These are phyloP conservation scores for Synanthedon formicaeformis DNA, from an alignment of 2,888 invertebrate species.

Conservation along the genomic window DNA sequence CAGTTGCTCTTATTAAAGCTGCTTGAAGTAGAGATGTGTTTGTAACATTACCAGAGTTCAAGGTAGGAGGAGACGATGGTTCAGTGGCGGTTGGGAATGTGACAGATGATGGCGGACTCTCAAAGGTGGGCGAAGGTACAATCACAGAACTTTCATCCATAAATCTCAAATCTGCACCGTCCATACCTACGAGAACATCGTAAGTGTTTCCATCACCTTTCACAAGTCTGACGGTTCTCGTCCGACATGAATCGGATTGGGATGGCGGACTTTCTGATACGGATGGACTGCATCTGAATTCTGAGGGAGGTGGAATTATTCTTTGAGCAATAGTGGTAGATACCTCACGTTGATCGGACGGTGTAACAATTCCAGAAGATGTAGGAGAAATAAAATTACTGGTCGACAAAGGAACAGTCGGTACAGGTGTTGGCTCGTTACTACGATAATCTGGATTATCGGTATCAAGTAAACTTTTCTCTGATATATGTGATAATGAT, in stretches of 20 bases:
- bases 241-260: conserved; percentile 64
- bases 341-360: conserved; percentile 54
- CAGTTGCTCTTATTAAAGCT: conserved; percentile 78
- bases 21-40: conserved; percentile 80
- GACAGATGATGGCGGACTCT: conserved; percentile 79
- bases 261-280: conserved; percentile 75
- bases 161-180: conserved; percentile 87
- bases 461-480: conserved; percentile 73
- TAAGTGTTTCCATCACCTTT: conserved; percentile 74
- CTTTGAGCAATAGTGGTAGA: conserved; percentile 72
- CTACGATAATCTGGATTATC: conserved; percentile 62
- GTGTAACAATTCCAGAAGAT: conserved; percentile 54
- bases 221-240: conserved; percentile 66
- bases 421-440: conserved; percentile 34
- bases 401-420: conserved; percentile 38
- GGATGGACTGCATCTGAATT: conserved; percentile 78
- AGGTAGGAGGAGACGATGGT: conserved; percentile 71
- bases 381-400: conserved; percentile 46
- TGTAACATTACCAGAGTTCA: conserved; percentile 56
- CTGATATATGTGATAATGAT: conserved; percentile 73
- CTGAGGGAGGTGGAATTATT: conserved; percentile 80
- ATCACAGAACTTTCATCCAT: conserved; percentile 93
- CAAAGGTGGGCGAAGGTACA: conserved; percentile 81
- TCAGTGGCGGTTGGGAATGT: conserved; percentile 72
- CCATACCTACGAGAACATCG: conserved; percentile 82